Conservation (phyloP, 1,140 invertebrate genomes). For the Himalopsyche phryganea region DNA sequence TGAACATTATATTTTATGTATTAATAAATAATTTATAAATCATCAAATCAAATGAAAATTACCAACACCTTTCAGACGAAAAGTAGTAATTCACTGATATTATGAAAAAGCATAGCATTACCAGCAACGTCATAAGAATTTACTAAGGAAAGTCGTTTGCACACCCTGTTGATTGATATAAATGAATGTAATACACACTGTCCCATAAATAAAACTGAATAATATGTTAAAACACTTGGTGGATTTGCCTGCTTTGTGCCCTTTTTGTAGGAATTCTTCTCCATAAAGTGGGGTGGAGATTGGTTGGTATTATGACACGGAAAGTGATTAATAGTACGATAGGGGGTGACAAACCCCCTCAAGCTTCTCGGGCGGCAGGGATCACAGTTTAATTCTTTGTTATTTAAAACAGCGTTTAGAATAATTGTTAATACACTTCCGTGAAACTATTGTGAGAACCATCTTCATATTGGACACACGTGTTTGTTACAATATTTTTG, state of each 20-base stretch:
- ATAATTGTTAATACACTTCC: too few species aligned
- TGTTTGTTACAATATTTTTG: too few species aligned
- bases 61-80: too few species aligned
- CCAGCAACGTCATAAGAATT: too few species aligned
- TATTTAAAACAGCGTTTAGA: not conserved
- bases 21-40: too few species aligned
- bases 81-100: too few species aligned
- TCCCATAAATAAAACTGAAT: conserved; percentile 52
- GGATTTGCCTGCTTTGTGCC: conserved; percentile 4
- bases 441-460: too few species aligned
- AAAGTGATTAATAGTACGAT: conserved; percentile 31
- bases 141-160: conserved; percentile 1
- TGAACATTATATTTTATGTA: too few species aligned
- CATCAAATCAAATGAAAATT: too few species aligned
- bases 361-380: conserved; percentile 8
- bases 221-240: conserved; percentile 56
- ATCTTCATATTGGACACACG: too few species aligned
- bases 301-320: conserved; percentile 55
- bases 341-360: not conserved
- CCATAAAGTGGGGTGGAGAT: conserved; percentile 37
- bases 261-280: not conserved
- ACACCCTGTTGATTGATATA: not conserved
- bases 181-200: conserved; percentile 12
- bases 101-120: too few species aligned
- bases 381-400: conserved; percentile 12